Conservation (phyloP, 1,140 invertebrate genomes). For the Harpegnathos saltator region DNA sequence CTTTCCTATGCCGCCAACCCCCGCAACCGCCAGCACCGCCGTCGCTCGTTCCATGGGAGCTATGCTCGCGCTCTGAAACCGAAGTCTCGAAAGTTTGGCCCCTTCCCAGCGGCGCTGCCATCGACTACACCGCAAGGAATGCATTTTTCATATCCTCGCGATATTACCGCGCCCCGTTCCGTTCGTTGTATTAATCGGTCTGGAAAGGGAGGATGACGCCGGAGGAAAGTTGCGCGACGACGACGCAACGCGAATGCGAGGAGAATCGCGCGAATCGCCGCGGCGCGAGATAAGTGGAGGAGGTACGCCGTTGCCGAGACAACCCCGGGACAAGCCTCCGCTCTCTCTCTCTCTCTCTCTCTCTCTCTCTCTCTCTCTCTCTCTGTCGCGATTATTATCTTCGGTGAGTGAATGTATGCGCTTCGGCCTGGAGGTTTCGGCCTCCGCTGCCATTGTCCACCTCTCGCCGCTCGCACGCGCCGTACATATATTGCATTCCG, state of each 20-base stretch:
- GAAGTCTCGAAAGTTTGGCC: slow-evolving; percentile 78
- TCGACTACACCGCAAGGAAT: slow-evolving; percentile 73
- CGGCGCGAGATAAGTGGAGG: not conserved
- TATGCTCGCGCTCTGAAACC: slow-evolving; percentile 57
- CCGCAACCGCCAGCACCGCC: slow-evolving; percentile 37
- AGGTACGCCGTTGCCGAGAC: not conserved
- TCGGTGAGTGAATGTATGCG: too few relatives aligned
- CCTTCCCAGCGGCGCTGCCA: slow-evolving; percentile 64
- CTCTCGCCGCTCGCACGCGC: too few relatives aligned
- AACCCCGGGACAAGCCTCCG: too few relatives aligned
- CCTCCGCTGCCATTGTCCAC: too few relatives aligned
- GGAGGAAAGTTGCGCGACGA: slow-evolving; percentile 45
- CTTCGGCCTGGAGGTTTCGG: too few relatives aligned
- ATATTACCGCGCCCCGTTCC: slow-evolving; percentile 74
- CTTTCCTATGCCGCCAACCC: slow-evolving; percentile 37
- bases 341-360: too few relatives aligned
- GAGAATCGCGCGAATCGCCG: slow-evolving; percentile 54
- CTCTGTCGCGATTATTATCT: too few relatives aligned
- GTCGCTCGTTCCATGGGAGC: slow-evolving; percentile 35
- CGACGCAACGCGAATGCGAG: slow-evolving; percentile 35
- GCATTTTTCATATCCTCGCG: slow-evolving; percentile 78
- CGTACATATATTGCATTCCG: too few relatives aligned
- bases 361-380: too few relatives aligned
- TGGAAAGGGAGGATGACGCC: slow-evolving; percentile 52
- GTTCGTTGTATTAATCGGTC: slow-evolving; percentile 74